Base-by-base conservation (phyloP, 2,113 vertebrate genomes). In the Passer domesticus region DNA sequence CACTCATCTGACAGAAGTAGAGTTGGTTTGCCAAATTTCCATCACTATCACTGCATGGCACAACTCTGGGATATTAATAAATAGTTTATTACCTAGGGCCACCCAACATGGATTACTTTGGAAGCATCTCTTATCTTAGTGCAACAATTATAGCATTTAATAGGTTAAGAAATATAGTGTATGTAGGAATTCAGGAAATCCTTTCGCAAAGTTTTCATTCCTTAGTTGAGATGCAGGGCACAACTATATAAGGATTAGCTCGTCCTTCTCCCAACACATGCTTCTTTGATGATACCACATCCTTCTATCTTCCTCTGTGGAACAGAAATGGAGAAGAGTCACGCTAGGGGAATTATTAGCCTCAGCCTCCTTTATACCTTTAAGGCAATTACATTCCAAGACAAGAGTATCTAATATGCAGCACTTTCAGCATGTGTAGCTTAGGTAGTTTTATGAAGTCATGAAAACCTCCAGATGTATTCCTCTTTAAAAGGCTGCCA, bases 331-430 rank as follows among this genome's bases (percentile, higher is more conserved):
- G 95, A 97, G 97, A 97, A 95, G 47, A 96, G 95, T 96, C 94
- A 92, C 5, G 4, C 95, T 95, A 90, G 80, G 91, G 96, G 96
- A 97, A 96, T 97, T 97, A 97, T 96, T 97, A 97, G 95, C 94
- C 96, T 94, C 95, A 93, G 77, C 76, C 75, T 96, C 94, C 84
- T 97, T 95, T 97, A 95, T 97, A 95, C 96, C 96, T 97, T 97
- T 94, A 97, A 97, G 96, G 97, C 97, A 98, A 97, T 97, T 97
- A 97, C 94, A 94, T 92, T 95, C 92, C 96, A 98, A 98, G 96
- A 98, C 97, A 98, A 98, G 96, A 97, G 97, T 83, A 95, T 95
- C 97, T 96, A 97, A 97, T 90, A 91, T 89, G 87, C 95, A 97
- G 87, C 89, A 86, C 96, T 97, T 96, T 83, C 94, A 97, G 93